Conservation (phyloP, 2,797 vertebrate species). For the Mormyrops attenuatus region DNA sequence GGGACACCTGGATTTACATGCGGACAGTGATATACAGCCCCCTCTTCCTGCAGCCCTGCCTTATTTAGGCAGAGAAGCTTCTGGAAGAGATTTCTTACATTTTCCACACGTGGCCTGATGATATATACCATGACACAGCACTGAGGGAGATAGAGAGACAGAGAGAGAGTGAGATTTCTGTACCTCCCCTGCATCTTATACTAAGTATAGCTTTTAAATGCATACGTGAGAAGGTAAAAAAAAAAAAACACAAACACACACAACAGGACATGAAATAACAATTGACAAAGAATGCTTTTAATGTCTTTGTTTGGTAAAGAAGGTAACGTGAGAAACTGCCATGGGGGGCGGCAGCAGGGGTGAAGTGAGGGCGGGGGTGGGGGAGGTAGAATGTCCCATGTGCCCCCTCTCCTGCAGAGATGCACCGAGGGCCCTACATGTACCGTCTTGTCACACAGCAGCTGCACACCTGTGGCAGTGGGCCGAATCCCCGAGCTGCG, state of each 20-base stretch:
- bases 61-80: neutral
- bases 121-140: neutral
- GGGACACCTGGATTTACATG: neutral
- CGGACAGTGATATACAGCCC: neutral
- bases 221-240: neutral
- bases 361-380: neutral
- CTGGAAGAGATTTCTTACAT: neutral
- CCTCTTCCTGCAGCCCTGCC: neutral
- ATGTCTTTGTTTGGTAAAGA: neutral
- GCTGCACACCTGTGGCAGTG: neutral
- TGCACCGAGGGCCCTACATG: neutral
- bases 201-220: neutral
- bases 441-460: conserved; percentile 16
- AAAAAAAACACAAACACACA: neutral
- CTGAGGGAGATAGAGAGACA: neutral
- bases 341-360: neutral
- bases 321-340: conserved; percentile 10
- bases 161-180: neutral
- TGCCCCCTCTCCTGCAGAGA: conserved; percentile 18
- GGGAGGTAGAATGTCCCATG: neutral
- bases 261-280: neutral
- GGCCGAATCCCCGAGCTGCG: neutral
- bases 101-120: neutral
- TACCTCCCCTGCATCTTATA: neutral
- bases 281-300: neutral